Conservation (phyloP, 2,113 vertebrate species). For the Nothocercus nigrocapillus region DNA sequence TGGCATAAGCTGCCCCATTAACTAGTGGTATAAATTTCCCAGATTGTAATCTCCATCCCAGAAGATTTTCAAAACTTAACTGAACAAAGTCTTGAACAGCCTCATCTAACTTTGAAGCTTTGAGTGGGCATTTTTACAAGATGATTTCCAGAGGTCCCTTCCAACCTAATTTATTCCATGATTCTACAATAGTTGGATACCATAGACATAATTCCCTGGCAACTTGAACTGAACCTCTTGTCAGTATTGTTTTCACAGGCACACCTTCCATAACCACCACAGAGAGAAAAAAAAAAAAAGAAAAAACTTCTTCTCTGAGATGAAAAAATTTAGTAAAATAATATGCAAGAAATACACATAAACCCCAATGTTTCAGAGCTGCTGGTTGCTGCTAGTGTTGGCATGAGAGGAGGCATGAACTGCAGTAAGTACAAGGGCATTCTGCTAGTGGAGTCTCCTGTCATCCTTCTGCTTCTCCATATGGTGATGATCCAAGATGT, state of each 20-base stretch:
- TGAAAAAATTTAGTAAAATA: conserved; percentile 52
- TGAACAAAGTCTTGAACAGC: conserved; percentile 14
- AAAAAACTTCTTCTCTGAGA: background rate
- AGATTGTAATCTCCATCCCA: background rate
- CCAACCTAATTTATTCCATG: conserved; percentile 36
- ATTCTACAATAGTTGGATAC: conserved; percentile 44
- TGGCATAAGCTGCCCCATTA: background rate
- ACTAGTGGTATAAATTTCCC: background rate
- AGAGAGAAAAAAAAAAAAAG: background rate
- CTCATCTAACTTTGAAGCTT: conserved; percentile 8
- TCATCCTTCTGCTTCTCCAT: conserved; percentile 33
- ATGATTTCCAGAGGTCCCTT: conserved; percentile 31
- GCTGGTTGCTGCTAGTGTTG: conserved; percentile 59
- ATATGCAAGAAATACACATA: conserved; percentile 40
- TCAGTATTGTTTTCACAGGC: conserved; percentile 55
- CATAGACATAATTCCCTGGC: background rate
- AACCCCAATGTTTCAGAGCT: conserved; percentile 52
- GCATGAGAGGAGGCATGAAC: conserved; percentile 45
- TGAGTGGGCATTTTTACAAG: conserved; percentile 23
- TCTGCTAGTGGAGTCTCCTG: conserved; percentile 44
- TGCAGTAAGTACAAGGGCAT: conserved; percentile 61
- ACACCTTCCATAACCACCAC: conserved; percentile 56
- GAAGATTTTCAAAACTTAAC: conserved; percentile 16
- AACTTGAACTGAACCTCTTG: conserved; percentile 5
- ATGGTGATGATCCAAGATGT: conserved; percentile 43